Evolutionary conservation across 2,797 vertebrate genomes (phyloP).

Genomic region (Falco columbarius): DNA sequence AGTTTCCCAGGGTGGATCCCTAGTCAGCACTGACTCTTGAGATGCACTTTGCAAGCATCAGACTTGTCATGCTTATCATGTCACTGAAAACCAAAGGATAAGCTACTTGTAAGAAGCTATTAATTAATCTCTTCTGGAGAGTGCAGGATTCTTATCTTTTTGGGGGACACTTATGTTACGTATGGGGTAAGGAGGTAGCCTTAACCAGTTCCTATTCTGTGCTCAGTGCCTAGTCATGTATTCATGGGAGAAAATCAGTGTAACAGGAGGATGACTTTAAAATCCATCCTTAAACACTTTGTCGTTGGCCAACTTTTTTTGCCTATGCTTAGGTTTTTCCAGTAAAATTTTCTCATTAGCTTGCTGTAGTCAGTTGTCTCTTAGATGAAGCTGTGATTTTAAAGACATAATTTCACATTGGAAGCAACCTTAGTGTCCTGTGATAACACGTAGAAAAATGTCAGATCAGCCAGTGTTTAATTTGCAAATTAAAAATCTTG

Average conservation of each 20-base stretch:
- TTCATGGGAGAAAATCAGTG: background rate
- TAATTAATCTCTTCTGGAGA: background rate
- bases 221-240: background rate
- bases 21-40: background rate
- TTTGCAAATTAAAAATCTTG: slow-evolving; percentile 27
- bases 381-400: background rate
- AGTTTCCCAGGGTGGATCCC: background rate
- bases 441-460: slow-evolving; percentile 31
- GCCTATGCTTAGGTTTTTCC: background rate
- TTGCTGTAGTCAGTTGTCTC: background rate
- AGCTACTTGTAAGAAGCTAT: background rate
- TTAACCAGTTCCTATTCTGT: background rate
- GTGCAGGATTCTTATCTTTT: background rate
- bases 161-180: background rate
- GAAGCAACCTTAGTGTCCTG: background rate
- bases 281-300: background rate
- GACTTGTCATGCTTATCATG: background rate
- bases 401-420: background rate
- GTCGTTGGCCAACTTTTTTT: background rate
- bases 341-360: background rate
- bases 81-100: background rate
- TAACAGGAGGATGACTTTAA: background rate
- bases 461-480: slow-evolving; percentile 51
- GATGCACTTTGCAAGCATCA: background rate
- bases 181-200: background rate